phyloP scores from a whole-genome alignment of 1,140 invertebrate species.

The Drosophila bocki region DNA sequence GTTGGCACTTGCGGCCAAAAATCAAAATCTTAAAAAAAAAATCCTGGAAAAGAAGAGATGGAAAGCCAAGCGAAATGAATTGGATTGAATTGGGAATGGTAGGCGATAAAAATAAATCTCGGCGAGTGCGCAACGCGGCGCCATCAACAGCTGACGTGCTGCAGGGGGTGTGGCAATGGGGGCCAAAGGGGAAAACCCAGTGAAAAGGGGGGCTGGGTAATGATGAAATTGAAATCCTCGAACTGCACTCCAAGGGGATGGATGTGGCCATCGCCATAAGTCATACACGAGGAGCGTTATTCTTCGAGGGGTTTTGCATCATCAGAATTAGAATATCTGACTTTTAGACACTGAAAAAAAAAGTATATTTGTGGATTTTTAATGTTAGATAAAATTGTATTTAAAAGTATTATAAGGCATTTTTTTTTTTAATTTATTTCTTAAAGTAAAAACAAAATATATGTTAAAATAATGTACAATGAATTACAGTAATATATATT shows the following conservation, averaged over 20 bases:
- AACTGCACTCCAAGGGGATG: constrained; percentile 29
- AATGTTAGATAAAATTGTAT: neutral
- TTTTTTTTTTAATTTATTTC: no score
- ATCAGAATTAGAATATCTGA: constrained; percentile 21
- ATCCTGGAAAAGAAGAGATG: constrained; percentile 24
- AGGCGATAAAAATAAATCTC: constrained; percentile 83
- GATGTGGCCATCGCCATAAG: constrained; percentile 50
- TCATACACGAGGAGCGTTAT: constrained; percentile 77
- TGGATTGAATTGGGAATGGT: constrained; percentile 82
- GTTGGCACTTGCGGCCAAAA: constrained; percentile 58
- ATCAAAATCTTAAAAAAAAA: constrained; percentile 45
- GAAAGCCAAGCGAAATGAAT: constrained; percentile 67
- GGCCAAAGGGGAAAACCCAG: neutral
- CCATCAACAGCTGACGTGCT: constrained; percentile 74
- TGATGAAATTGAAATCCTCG: constrained; percentile 77
- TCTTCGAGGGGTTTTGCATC: constrained; percentile 53
- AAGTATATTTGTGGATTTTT: no score
- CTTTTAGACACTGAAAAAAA: constrained; percentile 3
- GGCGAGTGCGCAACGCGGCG: constrained; percentile 74
- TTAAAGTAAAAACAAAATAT: no score
- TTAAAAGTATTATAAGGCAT: neutral
- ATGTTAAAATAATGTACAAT: no score
- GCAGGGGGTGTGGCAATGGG: constrained; percentile 3
- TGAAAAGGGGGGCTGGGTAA: constrained; percentile 28
- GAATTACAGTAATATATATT: no score